phyloP scores from a whole-genome alignment of 2,797 vertebrate genomes.

The Arctocebus calabarensis region DNA sequence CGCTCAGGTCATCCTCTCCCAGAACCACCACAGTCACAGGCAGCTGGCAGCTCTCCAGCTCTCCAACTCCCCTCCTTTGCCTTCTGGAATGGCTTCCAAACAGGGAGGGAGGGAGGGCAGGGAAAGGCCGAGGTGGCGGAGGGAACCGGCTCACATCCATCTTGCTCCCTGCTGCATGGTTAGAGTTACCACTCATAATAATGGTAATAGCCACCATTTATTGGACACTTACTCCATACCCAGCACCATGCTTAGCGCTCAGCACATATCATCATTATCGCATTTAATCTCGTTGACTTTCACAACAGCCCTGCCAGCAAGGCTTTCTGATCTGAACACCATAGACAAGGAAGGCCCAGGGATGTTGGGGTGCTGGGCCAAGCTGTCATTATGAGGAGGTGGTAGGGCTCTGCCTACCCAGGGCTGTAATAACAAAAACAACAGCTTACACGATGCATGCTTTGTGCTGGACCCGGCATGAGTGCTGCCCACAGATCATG shows the following conservation, averaged over 20 bases:
- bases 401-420: neutral
- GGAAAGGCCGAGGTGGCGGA: neutral
- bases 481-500: rapidly evolving
- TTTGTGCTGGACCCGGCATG: neutral
- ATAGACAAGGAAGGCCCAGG: neutral
- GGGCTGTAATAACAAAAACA: neutral
- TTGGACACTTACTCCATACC: neutral
- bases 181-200: slow-evolving; percentile 35
- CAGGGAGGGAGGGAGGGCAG: neutral
- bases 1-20: rapidly evolving
- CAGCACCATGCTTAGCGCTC: neutral
- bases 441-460: neutral
- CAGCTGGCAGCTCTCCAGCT: neutral
- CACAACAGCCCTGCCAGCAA: neutral
- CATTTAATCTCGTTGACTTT: slow-evolving; percentile 56
- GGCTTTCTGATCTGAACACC: slow-evolving; percentile 37
- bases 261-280: neutral
- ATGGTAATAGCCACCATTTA: slow-evolving; percentile 47
- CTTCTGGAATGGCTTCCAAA: neutral
- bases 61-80: neutral
- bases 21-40: neutral
- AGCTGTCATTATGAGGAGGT: neutral
- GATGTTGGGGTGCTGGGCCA: neutral
- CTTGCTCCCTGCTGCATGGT: neutral
- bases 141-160: neutral